These are phyloP conservation scores for Spatulosminthurus flaviceps DNA, from an alignment of 2,888 invertebrate genomes.

Conservation along the genomic window DNA sequence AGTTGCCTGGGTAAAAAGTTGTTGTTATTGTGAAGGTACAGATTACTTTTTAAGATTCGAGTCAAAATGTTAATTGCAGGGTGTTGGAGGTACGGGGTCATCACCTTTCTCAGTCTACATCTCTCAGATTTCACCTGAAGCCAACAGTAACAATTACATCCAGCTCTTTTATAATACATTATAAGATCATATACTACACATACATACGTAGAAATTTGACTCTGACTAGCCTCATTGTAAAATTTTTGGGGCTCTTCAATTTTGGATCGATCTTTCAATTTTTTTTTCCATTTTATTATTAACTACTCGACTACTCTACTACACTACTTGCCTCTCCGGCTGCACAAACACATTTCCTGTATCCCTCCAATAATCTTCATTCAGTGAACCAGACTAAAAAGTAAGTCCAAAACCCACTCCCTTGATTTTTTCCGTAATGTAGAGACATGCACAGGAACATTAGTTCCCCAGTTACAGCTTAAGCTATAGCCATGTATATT, in stretches of 20 bases:
- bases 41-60: conserved; percentile 35
- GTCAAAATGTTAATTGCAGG: conserved; percentile 48
- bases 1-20: conserved; percentile 4
- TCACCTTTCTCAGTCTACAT: conserved; percentile 44
- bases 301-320: no score
- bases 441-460: no score
- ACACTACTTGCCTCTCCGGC: neutral
- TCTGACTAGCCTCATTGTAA: neutral
- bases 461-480: no score
- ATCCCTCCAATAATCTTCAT: neutral
- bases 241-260: neutral
- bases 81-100: conserved; percentile 43
- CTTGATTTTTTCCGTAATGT: neutral
- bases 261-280: neutral
- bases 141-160: conserved; percentile 7
- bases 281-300: neutral
- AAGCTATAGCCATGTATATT: no score
- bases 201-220: no score
- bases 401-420: neutral
- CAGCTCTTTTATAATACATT: no score
- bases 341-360: neutral
- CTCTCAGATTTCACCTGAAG: conserved; percentile 43
- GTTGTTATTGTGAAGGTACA: neutral
- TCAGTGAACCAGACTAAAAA: conserved; percentile 11
- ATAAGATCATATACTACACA: neutral